A percentile compares a stretch with the other conserved stretches of the same genome.
phyloP scores from a whole-genome alignment of 2,113 vertebrate species.

The Connochaetes taurinus region DNA sequence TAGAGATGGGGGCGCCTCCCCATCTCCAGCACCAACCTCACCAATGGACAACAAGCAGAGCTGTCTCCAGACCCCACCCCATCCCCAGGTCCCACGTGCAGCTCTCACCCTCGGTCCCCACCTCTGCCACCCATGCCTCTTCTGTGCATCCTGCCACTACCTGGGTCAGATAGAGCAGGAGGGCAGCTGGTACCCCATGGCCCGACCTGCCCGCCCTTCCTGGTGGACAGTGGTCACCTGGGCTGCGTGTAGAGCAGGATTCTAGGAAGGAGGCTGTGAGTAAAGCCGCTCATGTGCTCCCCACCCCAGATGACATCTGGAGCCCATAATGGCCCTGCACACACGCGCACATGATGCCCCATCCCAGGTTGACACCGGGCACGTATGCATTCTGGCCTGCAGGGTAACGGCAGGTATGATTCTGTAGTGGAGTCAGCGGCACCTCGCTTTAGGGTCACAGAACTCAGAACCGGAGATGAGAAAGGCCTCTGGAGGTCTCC shows the following conservation, averaged over 20 bases:
- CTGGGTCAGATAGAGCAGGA: background rate
- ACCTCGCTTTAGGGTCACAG: background rate
- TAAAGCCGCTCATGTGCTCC: accelerated
- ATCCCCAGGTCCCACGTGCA: background rate
- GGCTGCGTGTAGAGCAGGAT: background rate
- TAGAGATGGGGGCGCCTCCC: background rate
- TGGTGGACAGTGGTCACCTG: accelerated
- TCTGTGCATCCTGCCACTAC: too few relatives aligned
- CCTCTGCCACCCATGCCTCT: background rate
- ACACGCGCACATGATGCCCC: accelerated
- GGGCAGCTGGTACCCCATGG: accelerated
- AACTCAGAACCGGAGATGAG: background rate
- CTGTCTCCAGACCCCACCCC: background rate
- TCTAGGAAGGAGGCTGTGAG: background rate
- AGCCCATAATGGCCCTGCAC: accelerated
- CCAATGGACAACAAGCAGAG: background rate
- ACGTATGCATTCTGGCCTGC: accelerated
- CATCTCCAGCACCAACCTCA: too few relatives aligned
- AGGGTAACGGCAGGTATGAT: accelerated
- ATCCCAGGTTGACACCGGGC: background rate
- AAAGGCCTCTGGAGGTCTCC: background rate
- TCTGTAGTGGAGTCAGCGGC: background rate
- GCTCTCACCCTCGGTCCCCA: accelerated
- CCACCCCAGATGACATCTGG: background rate
- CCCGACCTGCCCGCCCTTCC: accelerated